These are phyloP conservation scores for Hypolimnas misippus DNA, from an alignment of 2,888 invertebrate species.

Conservation along the genomic window DNA sequence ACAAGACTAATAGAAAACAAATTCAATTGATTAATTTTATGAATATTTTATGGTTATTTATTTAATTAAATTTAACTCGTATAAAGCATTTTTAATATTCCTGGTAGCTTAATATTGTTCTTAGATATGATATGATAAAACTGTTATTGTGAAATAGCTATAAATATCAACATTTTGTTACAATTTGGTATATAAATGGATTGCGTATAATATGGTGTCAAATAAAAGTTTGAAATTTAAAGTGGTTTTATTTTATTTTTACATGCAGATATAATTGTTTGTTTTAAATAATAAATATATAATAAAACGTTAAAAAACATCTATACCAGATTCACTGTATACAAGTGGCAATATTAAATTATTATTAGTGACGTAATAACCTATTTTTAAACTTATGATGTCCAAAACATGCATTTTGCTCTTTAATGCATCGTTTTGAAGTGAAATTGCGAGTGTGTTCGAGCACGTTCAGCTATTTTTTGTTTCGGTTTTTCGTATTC, in stretches of 20 bases:
- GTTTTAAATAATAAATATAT: too few relatives aligned
- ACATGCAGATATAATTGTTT: too few relatives aligned
- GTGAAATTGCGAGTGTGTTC: too few relatives aligned
- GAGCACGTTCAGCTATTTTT: too few relatives aligned
- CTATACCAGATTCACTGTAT: too few relatives aligned
- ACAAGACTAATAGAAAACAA: conserved; percentile 5
- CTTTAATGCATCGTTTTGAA: too few relatives aligned
- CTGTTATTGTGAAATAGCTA: conserved; percentile 19
- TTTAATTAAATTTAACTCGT: not conserved
- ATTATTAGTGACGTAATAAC: too few relatives aligned
- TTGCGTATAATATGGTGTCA: conserved; percentile 79
- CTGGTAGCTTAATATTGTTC: conserved; percentile 15
- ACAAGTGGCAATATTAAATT: too few relatives aligned
- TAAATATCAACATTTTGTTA: conserved; percentile 76
- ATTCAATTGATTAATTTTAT: conserved; percentile 16
- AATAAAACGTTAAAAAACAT: not conserved
- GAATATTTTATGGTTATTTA: conserved; percentile 10
- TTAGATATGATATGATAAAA: conserved; percentile 24
- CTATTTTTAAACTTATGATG: too few relatives aligned
- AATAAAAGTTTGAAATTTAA: conserved; percentile 62
- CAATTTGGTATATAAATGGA: conserved; percentile 79
- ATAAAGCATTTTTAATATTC: not conserved
- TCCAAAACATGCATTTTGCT: too few relatives aligned
- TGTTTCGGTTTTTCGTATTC: too few relatives aligned
- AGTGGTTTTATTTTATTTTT: not conserved